Base-by-base conservation (phyloP, 2,888 invertebrate genomes). In the Nysson spinosus region DNA sequence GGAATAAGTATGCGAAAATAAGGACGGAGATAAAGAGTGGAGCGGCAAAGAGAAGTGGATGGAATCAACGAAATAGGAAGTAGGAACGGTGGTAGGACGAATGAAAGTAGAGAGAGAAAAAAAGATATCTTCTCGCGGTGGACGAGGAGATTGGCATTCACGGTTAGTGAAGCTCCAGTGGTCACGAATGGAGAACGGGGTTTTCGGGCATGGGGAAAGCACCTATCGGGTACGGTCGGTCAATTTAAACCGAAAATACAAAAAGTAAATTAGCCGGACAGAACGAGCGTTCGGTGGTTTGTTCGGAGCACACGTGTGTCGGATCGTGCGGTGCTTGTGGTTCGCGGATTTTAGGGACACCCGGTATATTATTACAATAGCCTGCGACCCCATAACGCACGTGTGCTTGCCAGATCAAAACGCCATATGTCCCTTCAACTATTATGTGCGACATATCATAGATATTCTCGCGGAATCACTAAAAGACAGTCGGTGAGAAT, bases 181-280 rank as follows among this genome's bases (percentile, higher is more conserved):
- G 75, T 74, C 60, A 75, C 75, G 74, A 81, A 77, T 80, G 74
- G 79, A 77, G 81, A 79, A 74, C 60, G 69, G 69, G 68, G 68
- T 70, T 72, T 75, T 60, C 52, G 69, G 49, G 44, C 52, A 16
- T n/a, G 44, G 60, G 63, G 62, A 58, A 54, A 60, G 72, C 71
- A 70, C 60, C 75, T 74, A 77, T 78, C 75, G 75, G 73, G 75
- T 65, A 72, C 74, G 80, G 75, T 75, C 71, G 81, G 83, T 83
- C 83, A 80, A 85, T 85, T 85, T 83, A 78, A 84, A 84, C 81
- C 76, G 82, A 82, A 85, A 85, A 84, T 84, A 83, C 83, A 85
- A 84, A 85, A 85, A 85, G 84, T 83, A 85, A 85, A 85, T 85
- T 85, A 85, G 81, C 83, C 78, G 78, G 78, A 83, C 79, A 65